A percentile compares a stretch with the other conserved stretches of the same genome.
Evolutionary conservation across 53 echinoderm and acorn worm species (phyloP).

Genomic region (Paracentrotus lividus): DNA sequence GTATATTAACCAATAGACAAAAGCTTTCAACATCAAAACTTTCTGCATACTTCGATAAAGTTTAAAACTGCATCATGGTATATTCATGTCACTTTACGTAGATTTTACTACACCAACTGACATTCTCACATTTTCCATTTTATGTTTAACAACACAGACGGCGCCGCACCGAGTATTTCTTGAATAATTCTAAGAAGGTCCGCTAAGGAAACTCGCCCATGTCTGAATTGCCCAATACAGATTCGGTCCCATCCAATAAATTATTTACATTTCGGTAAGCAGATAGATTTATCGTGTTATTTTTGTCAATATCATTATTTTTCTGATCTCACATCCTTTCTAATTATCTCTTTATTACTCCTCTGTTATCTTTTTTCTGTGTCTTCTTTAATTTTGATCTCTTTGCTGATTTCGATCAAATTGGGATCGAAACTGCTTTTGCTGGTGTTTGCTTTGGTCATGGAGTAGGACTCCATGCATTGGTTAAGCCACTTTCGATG

Average conservation of each 20-base stretch:
- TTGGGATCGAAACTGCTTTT: slow-evolving; percentile 19
- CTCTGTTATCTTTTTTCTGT: background rate
- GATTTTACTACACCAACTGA: no score
- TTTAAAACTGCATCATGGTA: background rate
- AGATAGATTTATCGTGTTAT: no score
- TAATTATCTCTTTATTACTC: background rate
- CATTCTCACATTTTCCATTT: background rate
- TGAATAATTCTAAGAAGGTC: background rate
- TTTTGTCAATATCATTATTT: background rate
- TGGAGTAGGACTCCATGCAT: no score
- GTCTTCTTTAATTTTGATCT: background rate
- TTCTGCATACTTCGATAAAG: slow-evolving; percentile 19
- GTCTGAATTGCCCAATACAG: no score
- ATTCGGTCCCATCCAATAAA: no score
- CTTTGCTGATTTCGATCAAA: no score
- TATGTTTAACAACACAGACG: background rate
- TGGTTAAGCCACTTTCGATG: background rate
- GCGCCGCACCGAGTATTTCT: background rate
- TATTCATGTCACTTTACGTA: no score
- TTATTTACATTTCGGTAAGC: no score
- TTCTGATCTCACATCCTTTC: background rate
- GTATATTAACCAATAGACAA: slow-evolving; percentile 13
- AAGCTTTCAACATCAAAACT: background rate
- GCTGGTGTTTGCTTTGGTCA: no score
- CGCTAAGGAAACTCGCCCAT: no score